Conservation (phyloP, 2,888 invertebrate genomes). For the Leptarthrus brevirostris region DNA sequence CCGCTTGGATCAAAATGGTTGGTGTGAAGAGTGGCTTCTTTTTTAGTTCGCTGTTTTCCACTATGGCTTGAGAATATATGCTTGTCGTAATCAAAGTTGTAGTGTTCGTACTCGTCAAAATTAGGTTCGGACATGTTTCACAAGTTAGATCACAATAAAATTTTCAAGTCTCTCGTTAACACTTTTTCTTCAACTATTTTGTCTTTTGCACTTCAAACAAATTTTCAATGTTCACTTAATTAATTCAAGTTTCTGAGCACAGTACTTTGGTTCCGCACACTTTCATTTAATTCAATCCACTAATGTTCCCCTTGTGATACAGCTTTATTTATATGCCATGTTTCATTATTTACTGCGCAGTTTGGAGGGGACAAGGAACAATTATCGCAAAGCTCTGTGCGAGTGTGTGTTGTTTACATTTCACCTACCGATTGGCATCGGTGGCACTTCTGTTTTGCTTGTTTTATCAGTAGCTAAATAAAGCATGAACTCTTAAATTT, state of each 20-base stretch:
- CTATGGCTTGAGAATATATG: constrained; percentile 87
- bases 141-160: neutral
- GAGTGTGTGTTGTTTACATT: too few species aligned
- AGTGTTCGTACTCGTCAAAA: constrained; percentile 93
- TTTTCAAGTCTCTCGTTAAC: neutral
- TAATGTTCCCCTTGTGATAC: constrained; percentile 24
- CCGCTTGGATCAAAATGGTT: constrained; percentile 93
- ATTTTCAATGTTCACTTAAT: neutral
- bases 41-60: constrained; percentile 91
- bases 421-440: too few species aligned
- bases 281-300: constrained; percentile 19
- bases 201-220: constrained; percentile 4
- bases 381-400: too few species aligned
- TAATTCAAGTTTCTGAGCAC: too few species aligned
- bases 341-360: constrained; percentile 51
- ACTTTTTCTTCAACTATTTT: neutral
- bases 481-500: too few species aligned
- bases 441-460: too few species aligned
- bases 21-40: constrained; percentile 87
- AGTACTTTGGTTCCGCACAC: neutral
- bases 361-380: constrained; percentile 16
- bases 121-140: constrained; percentile 82
- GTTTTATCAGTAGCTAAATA: too few species aligned
- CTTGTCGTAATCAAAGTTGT: constrained; percentile 94
- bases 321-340: constrained; percentile 50